These are phyloP conservation scores for Eurytoma californica DNA, from an alignment of 2,888 invertebrate species.

Conservation along the genomic window DNA sequence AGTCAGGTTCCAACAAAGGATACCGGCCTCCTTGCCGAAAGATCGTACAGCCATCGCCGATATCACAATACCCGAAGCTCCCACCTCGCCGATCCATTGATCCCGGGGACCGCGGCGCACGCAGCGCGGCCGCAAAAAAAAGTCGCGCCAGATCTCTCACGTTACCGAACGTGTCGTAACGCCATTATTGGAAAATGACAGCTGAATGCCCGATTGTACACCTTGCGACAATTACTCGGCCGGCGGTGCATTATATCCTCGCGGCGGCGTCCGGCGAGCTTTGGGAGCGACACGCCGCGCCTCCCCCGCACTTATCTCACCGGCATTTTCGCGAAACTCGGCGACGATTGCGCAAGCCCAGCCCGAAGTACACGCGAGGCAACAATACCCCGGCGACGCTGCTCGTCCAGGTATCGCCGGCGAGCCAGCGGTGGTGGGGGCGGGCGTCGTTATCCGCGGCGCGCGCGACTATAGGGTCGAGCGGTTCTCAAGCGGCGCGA, in stretches of 20 bases:
- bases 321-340: neutral
- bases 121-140: no score
- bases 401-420: neutral
- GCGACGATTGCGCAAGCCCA: neutral
- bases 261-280: no score
- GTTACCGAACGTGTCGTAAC: slow-evolving; percentile 7
- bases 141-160: slow-evolving; percentile 17
- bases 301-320: neutral
- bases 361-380: no score
- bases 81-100: no score
- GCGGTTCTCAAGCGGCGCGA: neutral
- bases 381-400: neutral
- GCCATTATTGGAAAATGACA: slow-evolving; percentile 10
- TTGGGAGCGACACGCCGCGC: no score
- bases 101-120: neutral
- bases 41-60: neutral
- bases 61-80: neutral
- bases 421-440: neutral
- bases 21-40: neutral
- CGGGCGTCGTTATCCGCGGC: neutral
- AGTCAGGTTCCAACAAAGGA: no score
- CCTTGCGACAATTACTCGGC: neutral
- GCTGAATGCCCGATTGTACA: slow-evolving; percentile 40
- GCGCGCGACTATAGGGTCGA: no score
- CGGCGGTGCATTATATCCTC: no score